Base-by-base conservation (phyloP, 2,113 vertebrate genomes). In the Ctenodactylus gundi region DNA sequence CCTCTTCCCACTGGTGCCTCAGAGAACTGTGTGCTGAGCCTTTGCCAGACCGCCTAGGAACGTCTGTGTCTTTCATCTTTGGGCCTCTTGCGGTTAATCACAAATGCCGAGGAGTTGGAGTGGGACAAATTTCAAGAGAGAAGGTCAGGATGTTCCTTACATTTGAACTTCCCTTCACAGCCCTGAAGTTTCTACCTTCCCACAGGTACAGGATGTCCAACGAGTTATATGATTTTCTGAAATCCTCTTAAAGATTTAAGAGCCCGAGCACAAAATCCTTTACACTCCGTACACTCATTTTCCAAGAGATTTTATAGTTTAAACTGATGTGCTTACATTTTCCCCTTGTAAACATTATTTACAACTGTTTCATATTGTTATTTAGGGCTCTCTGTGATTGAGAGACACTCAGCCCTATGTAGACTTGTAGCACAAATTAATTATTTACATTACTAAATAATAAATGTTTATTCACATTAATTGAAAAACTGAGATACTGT, bases 381-480 rank as follows among this genome's bases (percentile, higher is more conserved):
- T 83, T 96, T 90, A 95, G 34, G 80, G 12, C 62, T 92, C n/a
- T 27, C n/a, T 62, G 64, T 77, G 49, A 94, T 53, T 84, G 67
- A 92, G 68, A 88, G 70, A 82, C 41, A 17, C 51, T 90, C 44
- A 92, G 44, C 3, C 4, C 44, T 92, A 51, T 34, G 77, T 49
- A 58, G 76, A 55, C 3, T 90, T 87, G 67, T 1, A 88, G 62
- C 60, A 78, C 36, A 77, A 53, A 77, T 92, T 90, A 92, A 90
- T 94, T 62, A 88, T 90, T 92, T 88, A 73, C 36, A 70, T 21
- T 46, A 6, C 21, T 83, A 95, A 94, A 94, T 93, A 84, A 85
- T 82, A 77, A 81, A 36, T 51, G 3, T 72, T 88, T 88, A 46
- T 75, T 82, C 64, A 87, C 75, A 81, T 93, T 85, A 93, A 83